phyloP scores from a whole-genome alignment of 1,140 invertebrate genomes.

The Epicauta chinensis region DNA sequence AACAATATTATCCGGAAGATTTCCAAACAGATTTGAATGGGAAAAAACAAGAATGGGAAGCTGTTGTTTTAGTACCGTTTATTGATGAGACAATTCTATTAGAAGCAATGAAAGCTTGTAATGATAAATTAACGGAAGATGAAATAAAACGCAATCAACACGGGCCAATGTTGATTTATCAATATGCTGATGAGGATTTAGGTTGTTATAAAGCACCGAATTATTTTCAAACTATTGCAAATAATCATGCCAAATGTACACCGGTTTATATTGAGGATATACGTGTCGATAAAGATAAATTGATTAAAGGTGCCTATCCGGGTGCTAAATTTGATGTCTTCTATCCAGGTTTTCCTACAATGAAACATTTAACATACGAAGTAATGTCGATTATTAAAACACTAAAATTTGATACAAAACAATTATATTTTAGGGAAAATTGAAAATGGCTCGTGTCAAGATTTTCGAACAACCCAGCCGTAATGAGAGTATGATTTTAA shows the following conservation, averaged over 20 bases:
- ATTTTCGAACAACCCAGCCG: conserved; percentile 81
- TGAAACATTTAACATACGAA: conserved; percentile 74
- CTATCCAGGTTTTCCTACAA: conserved; percentile 86
- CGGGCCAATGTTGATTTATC: conserved; percentile 79
- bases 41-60: conserved; percentile 96
- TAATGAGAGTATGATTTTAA: conserved; percentile 77
- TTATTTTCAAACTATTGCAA: conserved; percentile 58
- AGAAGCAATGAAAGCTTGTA: conserved; percentile 68
- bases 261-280: conserved; percentile 54
- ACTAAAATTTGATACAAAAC: background rate
- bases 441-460: conserved; percentile 67
- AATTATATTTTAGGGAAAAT: conserved; percentile 47
- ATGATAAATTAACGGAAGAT: conserved; percentile 58
- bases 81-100: conserved; percentile 81
- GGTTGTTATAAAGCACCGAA: conserved; percentile 53
- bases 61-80: conserved; percentile 93
- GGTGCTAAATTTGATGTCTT: conserved; percentile 64
- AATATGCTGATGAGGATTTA: conserved; percentile 53
- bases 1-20: conserved; percentile 83
- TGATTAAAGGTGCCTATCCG: conserved; percentile 69
- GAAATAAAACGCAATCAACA: conserved; percentile 74
- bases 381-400: conserved; percentile 43
- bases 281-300: conserved; percentile 50
- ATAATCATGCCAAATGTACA: conserved; percentile 52
- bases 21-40: conserved; percentile 91